Evolutionary conservation across 1,140 invertebrate species (phyloP), one percentile per base, ranked within the genome.

Genomic region (Drosophila lowei): DNA sequence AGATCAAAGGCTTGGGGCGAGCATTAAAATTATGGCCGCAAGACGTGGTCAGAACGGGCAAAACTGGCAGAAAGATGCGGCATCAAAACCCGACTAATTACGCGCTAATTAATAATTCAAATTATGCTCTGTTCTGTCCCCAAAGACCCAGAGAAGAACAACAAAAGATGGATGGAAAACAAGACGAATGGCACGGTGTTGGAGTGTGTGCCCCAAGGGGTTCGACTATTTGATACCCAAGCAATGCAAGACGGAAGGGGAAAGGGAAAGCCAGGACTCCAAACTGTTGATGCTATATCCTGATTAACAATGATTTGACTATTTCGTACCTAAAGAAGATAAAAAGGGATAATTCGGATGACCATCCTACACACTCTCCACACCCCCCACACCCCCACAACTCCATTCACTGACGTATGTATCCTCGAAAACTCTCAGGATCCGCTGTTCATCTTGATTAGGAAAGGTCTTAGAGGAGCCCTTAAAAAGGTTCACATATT

Each of bases 21-120:
- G 53, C 15, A 57, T 43, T 25, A 43, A 86, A 86, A 86, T 86
- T 81, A 86, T 86, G 70, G 53, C 77, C 83, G 65, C 78, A 75
- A 79, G 68, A 86, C 83, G 81, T 86, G 81, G 81, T 78, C 61
- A 72, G 47, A 16, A 47, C 21, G n/a, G n/a, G 23, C 30, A 46
- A 38, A 21, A 13, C 23, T 23, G 46, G 21, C 18, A 34, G 8
- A 60, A 67, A 28, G 41, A 46, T 59, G 56, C 43, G 11, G 61
- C 67, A 84, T 53, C 67, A 78, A 38, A 38, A 79, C 78, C 83
- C 75, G 67, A 77, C 83, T 88, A 88, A 88, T 88, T 88, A 88
- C 64, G 72, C 57, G 78, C 83, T 88, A 88, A 88, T 88, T 88
- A 88, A 88, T 88, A 88, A 88, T 88, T 88, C 79, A 88, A 88